Evolutionary conservation across 2,888 invertebrate genomes (phyloP).

Genomic region (Halictus ligatus): DNA sequence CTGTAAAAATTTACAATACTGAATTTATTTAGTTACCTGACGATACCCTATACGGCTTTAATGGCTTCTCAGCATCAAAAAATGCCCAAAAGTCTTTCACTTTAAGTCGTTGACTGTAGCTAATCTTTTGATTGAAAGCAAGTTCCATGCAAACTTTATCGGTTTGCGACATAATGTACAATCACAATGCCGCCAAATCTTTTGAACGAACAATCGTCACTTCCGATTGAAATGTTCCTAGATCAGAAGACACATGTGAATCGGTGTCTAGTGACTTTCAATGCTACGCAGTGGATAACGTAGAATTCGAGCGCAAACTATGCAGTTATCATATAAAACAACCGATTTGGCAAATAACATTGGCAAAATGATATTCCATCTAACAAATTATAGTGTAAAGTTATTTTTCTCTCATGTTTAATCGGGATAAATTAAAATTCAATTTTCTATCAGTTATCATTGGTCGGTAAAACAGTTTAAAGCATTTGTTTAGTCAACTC

Average conservation of each 20-base stretch:
- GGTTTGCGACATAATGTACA: slow-evolving; percentile 4
- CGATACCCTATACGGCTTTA: slow-evolving; percentile 46
- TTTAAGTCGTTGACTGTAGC: slow-evolving; percentile 51
- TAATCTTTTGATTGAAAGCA: slow-evolving; percentile 45
- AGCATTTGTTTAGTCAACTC: neutral
- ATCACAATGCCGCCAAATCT: neutral
- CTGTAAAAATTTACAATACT: neutral
- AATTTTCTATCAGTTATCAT: neutral
- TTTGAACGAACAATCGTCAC: slow-evolving; percentile 22
- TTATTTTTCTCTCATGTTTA: neutral
- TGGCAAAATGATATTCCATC: neutral
- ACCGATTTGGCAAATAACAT: neutral
- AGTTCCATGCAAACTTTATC: slow-evolving; percentile 48
- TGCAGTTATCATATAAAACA: neutral
- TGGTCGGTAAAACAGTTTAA: neutral
- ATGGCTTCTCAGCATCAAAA: slow-evolving; percentile 51
- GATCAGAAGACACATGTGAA: slow-evolving; percentile 28
- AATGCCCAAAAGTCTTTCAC: slow-evolving; percentile 71
- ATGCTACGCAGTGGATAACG: slow-evolving; percentile 34
- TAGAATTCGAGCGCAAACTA: neutral
- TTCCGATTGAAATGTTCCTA: slow-evolving; percentile 42
- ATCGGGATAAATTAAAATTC: neutral
- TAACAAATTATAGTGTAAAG: neutral
- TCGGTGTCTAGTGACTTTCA: slow-evolving; percentile 43
- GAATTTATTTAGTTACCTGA: slow-evolving; percentile 9